Percentiles rank a stretch among this genome's conserved stretches.
Conservation (phyloP, 2,888 invertebrate genomes). For the Eupithecia vulgata region DNA sequence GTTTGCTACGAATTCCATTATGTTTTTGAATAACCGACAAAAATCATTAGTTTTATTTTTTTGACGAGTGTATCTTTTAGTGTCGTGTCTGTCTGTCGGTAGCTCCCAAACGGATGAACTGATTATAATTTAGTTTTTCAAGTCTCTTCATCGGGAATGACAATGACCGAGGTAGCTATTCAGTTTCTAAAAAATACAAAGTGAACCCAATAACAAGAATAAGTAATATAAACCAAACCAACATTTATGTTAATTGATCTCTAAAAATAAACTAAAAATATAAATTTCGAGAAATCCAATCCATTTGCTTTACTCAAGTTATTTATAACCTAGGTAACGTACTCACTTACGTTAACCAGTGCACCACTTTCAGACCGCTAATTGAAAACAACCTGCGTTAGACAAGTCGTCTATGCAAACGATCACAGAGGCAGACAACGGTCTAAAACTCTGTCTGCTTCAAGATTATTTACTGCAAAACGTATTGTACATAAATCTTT, state of each 20-base stretch:
- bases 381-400: constrained; percentile 10
- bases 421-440: not conserved
- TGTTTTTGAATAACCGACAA: not conserved
- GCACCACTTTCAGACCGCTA: constrained; percentile 13
- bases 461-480: not conserved
- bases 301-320: not conserved
- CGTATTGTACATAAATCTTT: not conserved
- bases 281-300: constrained; percentile 13
- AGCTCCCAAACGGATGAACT: not conserved
- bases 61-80: not conserved
- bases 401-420: not conserved
- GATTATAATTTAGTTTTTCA: not conserved
- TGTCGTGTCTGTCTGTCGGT: not conserved
- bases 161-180: not conserved
- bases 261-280: not conserved
- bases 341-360: constrained; percentile 10
- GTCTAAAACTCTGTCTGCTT: not conserved
- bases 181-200: not conserved
- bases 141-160: not conserved
- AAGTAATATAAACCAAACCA: not conserved
- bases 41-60: not conserved
- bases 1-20: not conserved
- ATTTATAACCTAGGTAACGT: not conserved
- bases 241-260: not conserved
- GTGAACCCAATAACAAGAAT: not conserved